Percentiles rank a stretch among this genome's conserved stretches.
Conservation (phyloP, 2,797 vertebrate species). For the Gallinago nigripennis region DNA sequence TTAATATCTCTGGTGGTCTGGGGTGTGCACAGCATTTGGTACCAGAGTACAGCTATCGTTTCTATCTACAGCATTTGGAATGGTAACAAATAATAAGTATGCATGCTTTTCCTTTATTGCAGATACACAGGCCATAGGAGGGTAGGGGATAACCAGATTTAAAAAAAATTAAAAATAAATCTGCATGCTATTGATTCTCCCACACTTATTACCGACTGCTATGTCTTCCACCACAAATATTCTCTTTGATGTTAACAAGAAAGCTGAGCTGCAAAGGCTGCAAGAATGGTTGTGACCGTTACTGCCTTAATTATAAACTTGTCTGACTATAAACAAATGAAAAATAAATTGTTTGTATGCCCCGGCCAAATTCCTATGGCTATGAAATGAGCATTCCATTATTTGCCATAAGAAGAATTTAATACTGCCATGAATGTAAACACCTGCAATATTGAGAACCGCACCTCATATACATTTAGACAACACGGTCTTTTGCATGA, state of each 20-base stretch:
- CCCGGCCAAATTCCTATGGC: neutral
- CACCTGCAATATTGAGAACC: neutral
- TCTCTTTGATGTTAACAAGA: constrained; percentile 37
- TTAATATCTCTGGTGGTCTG: neutral
- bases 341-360: neutral
- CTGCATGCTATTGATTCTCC: neutral
- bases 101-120: neutral
- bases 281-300: neutral
- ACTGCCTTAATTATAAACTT: constrained; percentile 25
- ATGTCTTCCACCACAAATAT: constrained; percentile 7
- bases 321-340: neutral
- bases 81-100: neutral
- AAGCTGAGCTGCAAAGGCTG: constrained; percentile 6
- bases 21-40: neutral
- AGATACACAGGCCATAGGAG: neutral
- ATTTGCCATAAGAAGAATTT: neutral
- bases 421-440: neutral
- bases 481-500: neutral
- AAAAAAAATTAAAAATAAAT: neutral
- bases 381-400: neutral
- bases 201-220: neutral
- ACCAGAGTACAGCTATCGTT: neutral
- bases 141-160: neutral
- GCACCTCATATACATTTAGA: neutral
- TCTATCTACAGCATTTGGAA: neutral